Conservation (phyloP, 2,797 vertebrate species). For the Triplophysa yarkandensis region DNA sequence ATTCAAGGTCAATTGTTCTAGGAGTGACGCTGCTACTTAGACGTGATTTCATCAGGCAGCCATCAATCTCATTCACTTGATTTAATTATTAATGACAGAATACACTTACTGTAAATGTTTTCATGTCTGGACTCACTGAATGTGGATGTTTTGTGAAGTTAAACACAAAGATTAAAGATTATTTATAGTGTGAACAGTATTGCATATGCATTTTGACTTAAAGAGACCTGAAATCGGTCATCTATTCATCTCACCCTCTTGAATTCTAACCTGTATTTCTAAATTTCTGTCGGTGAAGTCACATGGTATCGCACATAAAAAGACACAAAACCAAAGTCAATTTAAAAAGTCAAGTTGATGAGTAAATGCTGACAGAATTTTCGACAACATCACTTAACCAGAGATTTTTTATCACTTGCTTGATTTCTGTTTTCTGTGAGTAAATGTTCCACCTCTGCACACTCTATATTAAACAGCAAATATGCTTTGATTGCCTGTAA, state of each 20-base stretch:
- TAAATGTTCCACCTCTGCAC: background rate
- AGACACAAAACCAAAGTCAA: too few relatives aligned
- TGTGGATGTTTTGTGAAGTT: background rate
- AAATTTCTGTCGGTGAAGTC: too few relatives aligned
- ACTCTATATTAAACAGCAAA: background rate
- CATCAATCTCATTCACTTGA: background rate
- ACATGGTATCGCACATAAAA: too few relatives aligned
- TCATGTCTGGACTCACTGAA: background rate
- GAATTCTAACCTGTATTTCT: too few relatives aligned
- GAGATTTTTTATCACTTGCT: background rate
- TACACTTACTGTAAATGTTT: slow-evolving; percentile 14
- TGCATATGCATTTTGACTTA: too few relatives aligned
- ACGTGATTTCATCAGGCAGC: slow-evolving; percentile 10
- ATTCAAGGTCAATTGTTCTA: slow-evolving; percentile 31
- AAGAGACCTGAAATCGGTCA: too few relatives aligned
- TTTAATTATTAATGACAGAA: slow-evolving; percentile 20
- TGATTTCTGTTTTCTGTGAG: background rate
- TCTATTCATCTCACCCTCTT: too few relatives aligned
- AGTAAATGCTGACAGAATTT: too few relatives aligned
- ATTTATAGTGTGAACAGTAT: too few relatives aligned
- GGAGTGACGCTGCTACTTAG: slow-evolving; percentile 10
- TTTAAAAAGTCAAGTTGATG: too few relatives aligned
- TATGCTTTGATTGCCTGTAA: background rate
- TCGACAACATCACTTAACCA: too few relatives aligned
- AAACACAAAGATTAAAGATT: background rate